Percentiles rank a stretch among this genome's conserved stretches.
Conservation (phyloP, 1,140 invertebrate genomes). For the Aleiodes sp. region DNA sequence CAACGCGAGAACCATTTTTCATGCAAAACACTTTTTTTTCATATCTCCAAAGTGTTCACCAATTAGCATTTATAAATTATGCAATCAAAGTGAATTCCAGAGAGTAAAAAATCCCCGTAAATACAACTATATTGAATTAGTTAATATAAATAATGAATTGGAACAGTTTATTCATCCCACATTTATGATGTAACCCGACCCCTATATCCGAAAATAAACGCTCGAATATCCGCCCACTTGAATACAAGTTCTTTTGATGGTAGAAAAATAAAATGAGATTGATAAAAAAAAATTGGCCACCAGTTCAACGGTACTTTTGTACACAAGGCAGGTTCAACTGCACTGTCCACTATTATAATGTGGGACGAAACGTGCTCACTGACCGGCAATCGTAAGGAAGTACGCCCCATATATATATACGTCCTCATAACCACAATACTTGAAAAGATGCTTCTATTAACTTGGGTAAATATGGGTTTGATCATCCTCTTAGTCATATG, state of each 20-base stretch:
- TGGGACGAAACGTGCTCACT: slow-evolving; percentile 34
- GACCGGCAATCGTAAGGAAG: slow-evolving; percentile 18
- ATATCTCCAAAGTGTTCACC: background rate
- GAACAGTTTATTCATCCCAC: too few relatives aligned
- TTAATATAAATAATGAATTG: too few relatives aligned
- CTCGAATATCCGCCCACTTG: background rate
- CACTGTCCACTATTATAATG: slow-evolving; percentile 29
- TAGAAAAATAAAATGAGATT: too few relatives aligned
- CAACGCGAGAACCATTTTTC: background rate
- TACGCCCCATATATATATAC: too few relatives aligned
- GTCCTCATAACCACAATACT: too few relatives aligned
- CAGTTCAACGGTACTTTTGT: slow-evolving; percentile 26
- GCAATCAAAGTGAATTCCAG: background rate
- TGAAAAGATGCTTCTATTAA: too few relatives aligned
- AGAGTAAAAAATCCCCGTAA: background rate
- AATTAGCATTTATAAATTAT: background rate
- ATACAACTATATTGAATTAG: background rate
- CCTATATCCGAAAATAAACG: background rate
- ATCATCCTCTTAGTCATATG: background rate
- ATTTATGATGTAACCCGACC: background rate
- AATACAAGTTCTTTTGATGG: too few relatives aligned
- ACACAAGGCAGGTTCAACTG: slow-evolving; percentile 18
- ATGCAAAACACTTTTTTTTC: slow-evolving; percentile 4
- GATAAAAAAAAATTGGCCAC: background rate
- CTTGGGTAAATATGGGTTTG: background rate